Evolutionary conservation across 1,140 invertebrate genomes (phyloP), one percentile per base, ranked within the genome.

Genomic region (Pseudachorutes palmiensis): DNA sequence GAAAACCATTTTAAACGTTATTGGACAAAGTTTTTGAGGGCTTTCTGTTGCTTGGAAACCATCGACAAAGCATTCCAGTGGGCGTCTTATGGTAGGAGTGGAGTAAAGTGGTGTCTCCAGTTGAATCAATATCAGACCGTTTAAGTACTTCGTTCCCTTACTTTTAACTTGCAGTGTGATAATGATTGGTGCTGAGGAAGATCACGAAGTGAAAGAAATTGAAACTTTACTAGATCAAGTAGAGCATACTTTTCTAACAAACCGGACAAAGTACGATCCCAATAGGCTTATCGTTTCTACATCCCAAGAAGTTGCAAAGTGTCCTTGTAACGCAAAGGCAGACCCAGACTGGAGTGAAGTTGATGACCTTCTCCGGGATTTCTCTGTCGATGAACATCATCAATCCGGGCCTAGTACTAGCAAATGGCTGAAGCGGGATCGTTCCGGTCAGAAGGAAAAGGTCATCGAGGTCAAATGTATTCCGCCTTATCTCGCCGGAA

Each of bases 331-430:
- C 1, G 62, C 48, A 61, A 67, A 66, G 24, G 19, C 57, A 26
- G 12, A 33, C 19, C 69, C 72, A 22, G 64, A 73, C 57, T 73
- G 72, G 72, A 63, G 68, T 24, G 72, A 73, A 63, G 72, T 73
- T 1, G 72, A 73, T 2, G 70, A 71, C 62, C 22, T 73, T 24
- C 26, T 73, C 1, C 65, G 62, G 59, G 69, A 71, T n/a, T 71
- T 73, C 55, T 32, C 12, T 9, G 65, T 69, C 30, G 69, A 71
- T 58, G 72, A 73, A 41, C 33, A 67, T n/a, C 67, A 70, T 5
- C 32, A 12, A 30, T 5, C n/a, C 29, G 19, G 29, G 5, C 22
- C 3, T 22, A 29, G 31, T 67, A 69, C 41, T 65, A 68, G 33
- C 66, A 68, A n/a, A 70, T 68, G 68, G 33, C 57, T 1, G 2